A percentile compares a stretch with the other conserved stretches of the same genome.
These are phyloP conservation scores for Noturus placidus DNA, from an alignment of 2,113 vertebrate species.

Conservation along the genomic window DNA sequence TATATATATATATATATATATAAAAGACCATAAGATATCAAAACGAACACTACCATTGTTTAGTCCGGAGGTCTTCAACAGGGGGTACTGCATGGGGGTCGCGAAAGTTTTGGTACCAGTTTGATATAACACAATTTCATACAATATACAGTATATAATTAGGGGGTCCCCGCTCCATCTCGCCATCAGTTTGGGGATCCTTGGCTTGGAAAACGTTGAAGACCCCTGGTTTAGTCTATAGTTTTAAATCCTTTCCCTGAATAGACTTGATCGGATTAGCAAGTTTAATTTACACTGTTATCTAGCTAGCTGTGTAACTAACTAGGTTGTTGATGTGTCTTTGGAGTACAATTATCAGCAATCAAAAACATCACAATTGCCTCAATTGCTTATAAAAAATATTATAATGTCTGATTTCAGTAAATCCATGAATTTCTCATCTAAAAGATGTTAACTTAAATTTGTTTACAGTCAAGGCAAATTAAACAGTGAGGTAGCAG, in stretches of 20 bases:
- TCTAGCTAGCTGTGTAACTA: background rate
- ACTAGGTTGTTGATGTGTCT: background rate
- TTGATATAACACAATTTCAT: too few relatives aligned
- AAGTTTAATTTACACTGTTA: background rate
- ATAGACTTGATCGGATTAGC: background rate
- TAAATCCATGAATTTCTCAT: background rate
- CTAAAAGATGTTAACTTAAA: background rate
- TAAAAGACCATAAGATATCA: too few relatives aligned
- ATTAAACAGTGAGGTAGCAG: background rate
- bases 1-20: too few relatives aligned
- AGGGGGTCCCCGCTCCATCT: too few relatives aligned
- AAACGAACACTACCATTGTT: background rate
- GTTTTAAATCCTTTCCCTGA: background rate
- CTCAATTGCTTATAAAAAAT: background rate
- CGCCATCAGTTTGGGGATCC: too few relatives aligned
- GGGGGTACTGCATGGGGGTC: too few relatives aligned
- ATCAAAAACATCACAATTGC: background rate
- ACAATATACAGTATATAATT: too few relatives aligned
- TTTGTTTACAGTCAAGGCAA: background rate
- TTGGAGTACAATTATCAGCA: background rate
- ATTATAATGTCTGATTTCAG: background rate
- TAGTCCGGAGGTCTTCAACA: too few relatives aligned
- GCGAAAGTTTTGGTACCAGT: too few relatives aligned
- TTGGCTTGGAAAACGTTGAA: too few relatives aligned
- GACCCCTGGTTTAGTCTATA: background rate